Percentiles rank a stretch among this genome's conserved stretches.
Evolutionary conservation across 2,797 vertebrate species (phyloP).

Genomic region (Malurus splendens): DNA sequence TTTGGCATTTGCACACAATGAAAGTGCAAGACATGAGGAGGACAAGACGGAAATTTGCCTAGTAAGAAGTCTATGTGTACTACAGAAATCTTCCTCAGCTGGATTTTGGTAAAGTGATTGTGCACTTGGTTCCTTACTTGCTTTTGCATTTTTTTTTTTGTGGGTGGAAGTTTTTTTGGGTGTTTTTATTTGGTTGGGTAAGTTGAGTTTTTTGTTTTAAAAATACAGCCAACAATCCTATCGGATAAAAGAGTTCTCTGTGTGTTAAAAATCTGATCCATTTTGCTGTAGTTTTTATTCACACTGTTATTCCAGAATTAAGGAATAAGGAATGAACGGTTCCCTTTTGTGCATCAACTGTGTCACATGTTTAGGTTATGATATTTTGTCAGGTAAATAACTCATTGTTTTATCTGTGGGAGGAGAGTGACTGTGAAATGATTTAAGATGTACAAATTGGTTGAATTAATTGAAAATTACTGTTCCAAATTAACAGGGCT

Average conservation of each 20-base stretch:
- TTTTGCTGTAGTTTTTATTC: background rate
- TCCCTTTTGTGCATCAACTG: background rate
- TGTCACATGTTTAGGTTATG: background rate
- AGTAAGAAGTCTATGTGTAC: background rate
- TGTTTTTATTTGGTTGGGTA: background rate
- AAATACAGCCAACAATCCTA: background rate
- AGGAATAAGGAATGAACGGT: background rate
- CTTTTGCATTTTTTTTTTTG: background rate
- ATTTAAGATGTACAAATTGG: background rate
- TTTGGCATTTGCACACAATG: fast-evolving
- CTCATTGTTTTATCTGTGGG: background rate
- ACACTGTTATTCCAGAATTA: background rate
- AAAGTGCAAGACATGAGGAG: background rate
- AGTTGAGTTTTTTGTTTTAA: fast-evolving
- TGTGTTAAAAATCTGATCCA: background rate
- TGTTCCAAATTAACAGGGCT: background rate
- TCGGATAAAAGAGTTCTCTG: background rate
- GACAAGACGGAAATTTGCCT: background rate
- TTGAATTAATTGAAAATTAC: background rate
- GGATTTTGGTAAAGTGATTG: background rate
- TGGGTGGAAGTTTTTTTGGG: background rate
- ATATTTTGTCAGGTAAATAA: background rate
- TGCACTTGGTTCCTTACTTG: background rate
- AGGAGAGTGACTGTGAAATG: background rate
- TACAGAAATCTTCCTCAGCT: background rate